Evolutionary conservation across 2,888 invertebrate genomes (phyloP).

Genomic region (Sylvicola fuscatus): DNA sequence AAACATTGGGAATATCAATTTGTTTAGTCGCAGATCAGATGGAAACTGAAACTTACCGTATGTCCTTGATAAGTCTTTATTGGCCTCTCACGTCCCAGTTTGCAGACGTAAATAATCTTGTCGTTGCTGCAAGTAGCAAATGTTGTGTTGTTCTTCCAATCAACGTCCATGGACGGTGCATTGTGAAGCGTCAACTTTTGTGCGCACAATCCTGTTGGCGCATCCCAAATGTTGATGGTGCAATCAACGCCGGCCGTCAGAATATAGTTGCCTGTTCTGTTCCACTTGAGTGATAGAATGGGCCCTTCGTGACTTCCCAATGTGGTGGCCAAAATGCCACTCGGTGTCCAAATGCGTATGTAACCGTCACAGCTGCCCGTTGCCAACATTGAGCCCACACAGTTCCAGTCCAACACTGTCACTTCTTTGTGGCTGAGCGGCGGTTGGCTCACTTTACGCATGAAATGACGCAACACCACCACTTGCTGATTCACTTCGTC

Average conservation of each 20-base stretch:
- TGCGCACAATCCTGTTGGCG: conserved; percentile 76
- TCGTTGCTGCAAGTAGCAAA: conserved; percentile 94
- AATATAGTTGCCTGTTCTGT: conserved; percentile 84
- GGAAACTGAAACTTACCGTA: conserved; percentile 33
- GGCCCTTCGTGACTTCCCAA: conserved; percentile 91
- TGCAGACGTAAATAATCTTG: conserved; percentile 89
- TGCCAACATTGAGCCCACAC: conserved; percentile 75
- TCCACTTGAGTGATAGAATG: conserved; percentile 93
- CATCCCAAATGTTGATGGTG: conserved; percentile 95
- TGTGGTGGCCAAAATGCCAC: conserved; percentile 75
- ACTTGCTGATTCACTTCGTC: no score
- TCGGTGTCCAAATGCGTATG: conserved; percentile 87
- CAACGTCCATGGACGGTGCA: conserved; percentile 87
- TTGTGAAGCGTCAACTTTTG: conserved; percentile 91
- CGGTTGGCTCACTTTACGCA: no score
- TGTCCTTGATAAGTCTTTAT: conserved; percentile 89
- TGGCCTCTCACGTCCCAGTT: conserved; percentile 69
- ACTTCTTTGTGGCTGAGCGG: no score
- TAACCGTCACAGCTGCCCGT: conserved; percentile 94
- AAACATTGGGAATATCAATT: background rate
- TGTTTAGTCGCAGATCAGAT: background rate
- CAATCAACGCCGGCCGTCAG: conserved; percentile 79
- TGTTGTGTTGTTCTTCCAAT: conserved; percentile 86
- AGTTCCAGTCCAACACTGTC: conserved; percentile 28
- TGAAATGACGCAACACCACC: no score